Evolutionary conservation across 1,140 invertebrate species (phyloP), one percentile per base, ranked within the genome.

Genomic region (Trissolcus basalis): DNA sequence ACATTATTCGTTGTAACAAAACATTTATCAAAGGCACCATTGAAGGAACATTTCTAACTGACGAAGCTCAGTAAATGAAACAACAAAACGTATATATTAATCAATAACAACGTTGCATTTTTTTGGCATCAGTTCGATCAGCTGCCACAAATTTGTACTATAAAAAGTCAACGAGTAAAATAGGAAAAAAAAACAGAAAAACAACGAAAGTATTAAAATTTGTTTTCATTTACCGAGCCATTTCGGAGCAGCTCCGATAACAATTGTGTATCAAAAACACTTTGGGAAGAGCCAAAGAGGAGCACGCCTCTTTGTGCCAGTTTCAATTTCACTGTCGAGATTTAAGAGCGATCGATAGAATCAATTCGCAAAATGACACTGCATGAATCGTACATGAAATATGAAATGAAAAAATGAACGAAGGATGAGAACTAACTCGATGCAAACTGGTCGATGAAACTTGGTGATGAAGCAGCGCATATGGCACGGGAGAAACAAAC

Each of bases 401-500:
- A n/a, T n/a, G 6, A 27, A 27, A 27, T 27, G 6, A 27, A 27
- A 27, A 27, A 27, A 27, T n/a, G n/a, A n/a, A n/a, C n/a, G n/a
- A n/a, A n/a, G n/a, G n/a, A n/a, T n/a, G n/a, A n/a, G n/a, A n/a
- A n/a, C n/a, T n/a, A n/a, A n/a, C n/a, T n/a, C n/a, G n/a, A n/a
- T n/a, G n/a, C n/a, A n/a, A n/a, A n/a, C n/a, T n/a, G n/a, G n/a
- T n/a, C n/a, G n/a, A 27, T 27, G 19, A 27, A 27, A 27, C 6
- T 27, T 27, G n/a, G n/a, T n/a, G n/a, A n/a, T n/a, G n/a, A n/a
- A n/a, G n/a, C n/a, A n/a, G n/a, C n/a, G n/a, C n/a, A n/a, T 65
- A 72, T 72, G 69, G 60, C 69, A 72, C 68, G 41, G 9, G 1
- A 41, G 45, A 56, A 71, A 59, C 58, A 58, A 67, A 8, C n/a